Base-by-base conservation (phyloP, 2,888 invertebrate genomes). In the Linyphia triangularis region DNA sequence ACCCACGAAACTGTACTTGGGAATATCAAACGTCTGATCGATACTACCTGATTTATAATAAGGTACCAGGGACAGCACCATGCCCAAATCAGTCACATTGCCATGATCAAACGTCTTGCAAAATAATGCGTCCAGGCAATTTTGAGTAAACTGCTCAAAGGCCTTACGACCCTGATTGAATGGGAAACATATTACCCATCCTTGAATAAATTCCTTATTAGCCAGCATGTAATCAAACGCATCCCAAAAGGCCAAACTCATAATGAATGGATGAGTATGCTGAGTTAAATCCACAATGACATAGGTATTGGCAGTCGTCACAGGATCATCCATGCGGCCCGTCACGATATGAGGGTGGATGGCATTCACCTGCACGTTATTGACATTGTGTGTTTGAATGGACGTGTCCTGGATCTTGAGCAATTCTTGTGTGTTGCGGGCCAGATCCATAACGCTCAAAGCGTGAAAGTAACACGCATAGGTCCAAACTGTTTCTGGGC, bases 21-120 rank as follows among this genome's bases (percentile, higher is more conserved):
- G 10, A 24, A 78, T 37, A 9, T 22, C 0, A 24, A 78, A 78
- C 1, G 37, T 40, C 24, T 4, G 37, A 7, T 65, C 43, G 24
- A 78, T 78, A 16, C 30, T 37, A 10, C 77, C 77, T 13, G 63
- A 78, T n/a, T 28, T 22, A 22, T 78, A 78, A 40, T 40, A 63
- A 2, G 77, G 77, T 2, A 77, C 1, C 5, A 77, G 40, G 10
- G 63, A 6, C 22, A 77, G 28, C 13, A 63, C 26, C 0, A 4
- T 26, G 6, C n/a, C n/a, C 16, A 63, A 19, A 4, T 19, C 13
- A 9, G n/a, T 63, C 26, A 78, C 40, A 19, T 65, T 78, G 1
- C 77, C 43, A 6, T 63, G 43, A 6, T 77, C 77, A 22, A 63
- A 33, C 0, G 0, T 24, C 5, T 26, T 26, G 4, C 77, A 77